These are phyloP conservation scores for Phrynocephalus guinanensis DNA, from an alignment of 2,797 vertebrate genomes.

Conservation along the genomic window DNA sequence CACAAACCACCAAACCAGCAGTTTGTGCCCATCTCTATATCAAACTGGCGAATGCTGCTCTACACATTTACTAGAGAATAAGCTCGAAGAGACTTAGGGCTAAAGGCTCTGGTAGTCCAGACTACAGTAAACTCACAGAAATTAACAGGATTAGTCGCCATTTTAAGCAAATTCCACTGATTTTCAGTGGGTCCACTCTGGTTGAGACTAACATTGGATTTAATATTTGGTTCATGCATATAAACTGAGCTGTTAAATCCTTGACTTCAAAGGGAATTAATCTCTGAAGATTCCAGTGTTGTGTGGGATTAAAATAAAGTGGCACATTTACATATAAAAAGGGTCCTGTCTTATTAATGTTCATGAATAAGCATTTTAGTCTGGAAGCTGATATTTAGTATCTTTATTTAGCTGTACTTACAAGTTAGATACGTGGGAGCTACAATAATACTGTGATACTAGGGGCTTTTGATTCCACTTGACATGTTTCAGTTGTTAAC, in stretches of 20 bases:
- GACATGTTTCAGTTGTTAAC: slow-evolving; percentile 12
- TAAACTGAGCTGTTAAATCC: neutral
- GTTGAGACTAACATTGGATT: no score
- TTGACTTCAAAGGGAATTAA: neutral
- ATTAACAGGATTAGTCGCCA: no score
- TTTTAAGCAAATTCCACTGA: no score
- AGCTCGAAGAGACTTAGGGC: neutral
- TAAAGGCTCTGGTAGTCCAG: neutral
- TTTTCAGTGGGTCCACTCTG: no score
- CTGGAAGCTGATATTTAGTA: slow-evolving; percentile 56
- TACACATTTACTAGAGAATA: neutral
- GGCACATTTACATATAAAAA: slow-evolving; percentile 27
- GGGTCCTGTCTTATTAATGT: slow-evolving; percentile 37
- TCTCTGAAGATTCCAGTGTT: neutral
- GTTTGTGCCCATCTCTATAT: neutral
- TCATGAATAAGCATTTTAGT: slow-evolving; percentile 61
- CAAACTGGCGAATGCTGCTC: neutral
- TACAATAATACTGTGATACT: slow-evolving; percentile 57
- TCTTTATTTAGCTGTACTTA: slow-evolving; percentile 58
- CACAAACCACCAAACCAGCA: no score
- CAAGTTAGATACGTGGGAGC: slow-evolving; percentile 43
- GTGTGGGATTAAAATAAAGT: slow-evolving; percentile 36
- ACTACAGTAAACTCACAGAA: no score
- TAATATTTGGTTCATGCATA: neutral
- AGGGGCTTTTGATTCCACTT: slow-evolving; percentile 52